Evolutionary conservation across 2,113 vertebrate genomes (phyloP).

Genomic region (Terrapene triunguis): DNA sequence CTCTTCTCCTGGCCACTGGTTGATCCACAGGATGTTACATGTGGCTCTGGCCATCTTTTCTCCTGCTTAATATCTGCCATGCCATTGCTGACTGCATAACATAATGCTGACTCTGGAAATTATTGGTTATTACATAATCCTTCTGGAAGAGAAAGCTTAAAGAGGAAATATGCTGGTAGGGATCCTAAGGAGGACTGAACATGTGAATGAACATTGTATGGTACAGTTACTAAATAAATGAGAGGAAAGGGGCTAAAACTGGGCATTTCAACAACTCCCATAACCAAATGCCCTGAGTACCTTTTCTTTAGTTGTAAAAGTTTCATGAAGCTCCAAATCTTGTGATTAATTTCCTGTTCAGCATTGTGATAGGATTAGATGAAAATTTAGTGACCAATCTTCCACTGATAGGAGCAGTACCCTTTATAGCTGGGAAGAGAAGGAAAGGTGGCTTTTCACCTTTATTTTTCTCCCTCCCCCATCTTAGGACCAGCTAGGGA

Average conservation of each 20-base stretch:
- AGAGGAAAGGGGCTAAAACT: not conserved
- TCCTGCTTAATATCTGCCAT: not conserved
- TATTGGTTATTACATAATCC: rapidly evolving
- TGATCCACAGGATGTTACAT: not conserved
- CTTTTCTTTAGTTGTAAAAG: not conserved
- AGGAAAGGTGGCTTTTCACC: not conserved
- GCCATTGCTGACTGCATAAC: rapidly evolving
- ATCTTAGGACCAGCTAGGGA: not conserved
- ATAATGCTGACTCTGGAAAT: not conserved
- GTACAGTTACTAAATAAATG: not conserved
- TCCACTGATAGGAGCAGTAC: not conserved
- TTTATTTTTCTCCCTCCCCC: not conserved
- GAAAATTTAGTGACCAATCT: not conserved
- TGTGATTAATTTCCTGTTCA: not conserved
- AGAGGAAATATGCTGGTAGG: conserved; percentile 11
- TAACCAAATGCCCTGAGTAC: not conserved
- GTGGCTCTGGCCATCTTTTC: not conserved
- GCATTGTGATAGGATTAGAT: not conserved
- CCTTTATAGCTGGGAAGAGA: not conserved
- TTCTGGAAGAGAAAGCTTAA: conserved; percentile 26
- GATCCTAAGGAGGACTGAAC: not conserved
- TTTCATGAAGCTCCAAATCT: not conserved
- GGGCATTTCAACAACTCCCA: not conserved
- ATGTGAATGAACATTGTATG: not conserved
- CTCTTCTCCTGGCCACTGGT: not conserved